Evolutionary conservation across 2,888 invertebrate genomes (phyloP).

Genomic region (Hedychridium roseum): DNA sequence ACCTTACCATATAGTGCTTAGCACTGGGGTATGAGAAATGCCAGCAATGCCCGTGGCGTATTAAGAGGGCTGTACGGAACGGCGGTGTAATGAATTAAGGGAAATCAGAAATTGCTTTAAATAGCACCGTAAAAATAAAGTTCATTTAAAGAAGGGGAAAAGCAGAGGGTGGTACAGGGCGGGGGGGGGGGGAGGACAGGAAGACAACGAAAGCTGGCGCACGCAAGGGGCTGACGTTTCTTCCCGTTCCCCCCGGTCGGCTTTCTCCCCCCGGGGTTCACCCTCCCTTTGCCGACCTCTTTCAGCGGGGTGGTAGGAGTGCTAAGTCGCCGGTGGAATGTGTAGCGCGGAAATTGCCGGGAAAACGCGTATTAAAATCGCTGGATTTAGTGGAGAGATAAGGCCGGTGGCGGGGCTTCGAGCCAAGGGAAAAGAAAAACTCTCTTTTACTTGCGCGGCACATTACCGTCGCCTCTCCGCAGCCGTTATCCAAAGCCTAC

Average conservation of each 20-base stretch:
- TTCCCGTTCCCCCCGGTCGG: neutral
- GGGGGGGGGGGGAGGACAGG: conserved; percentile 21
- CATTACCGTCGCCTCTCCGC: conserved; percentile 53
- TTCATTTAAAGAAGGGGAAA: conserved; percentile 47
- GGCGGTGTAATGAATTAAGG: conserved; percentile 61
- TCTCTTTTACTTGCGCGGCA: conserved; percentile 51
- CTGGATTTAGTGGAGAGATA: conserved; percentile 69
- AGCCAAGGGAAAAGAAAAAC: conserved; percentile 55
- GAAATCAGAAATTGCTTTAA: conserved; percentile 63
- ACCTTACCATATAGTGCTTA: no score
- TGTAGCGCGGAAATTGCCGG: conserved; percentile 64
- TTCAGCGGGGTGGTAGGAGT: no score
- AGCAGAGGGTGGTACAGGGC: conserved; percentile 12
- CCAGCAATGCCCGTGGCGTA: conserved; percentile 38
- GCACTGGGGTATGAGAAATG: conserved; percentile 41
- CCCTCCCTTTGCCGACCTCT: no score
- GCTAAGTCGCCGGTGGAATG: conserved; percentile 53
- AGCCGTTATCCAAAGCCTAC: conserved; percentile 55
- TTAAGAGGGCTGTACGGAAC: conserved; percentile 56
- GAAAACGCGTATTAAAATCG: conserved; percentile 69
- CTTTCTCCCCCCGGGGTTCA: neutral
- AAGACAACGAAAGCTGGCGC: conserved; percentile 21
- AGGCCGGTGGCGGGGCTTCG: conserved; percentile 55
- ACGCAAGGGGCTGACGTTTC: neutral
- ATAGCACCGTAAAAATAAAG: conserved; percentile 61